These are phyloP conservation scores for Scaptodrosophila lebanonensis DNA, from an alignment of 1,140 invertebrate genomes.

Conservation along the genomic window DNA sequence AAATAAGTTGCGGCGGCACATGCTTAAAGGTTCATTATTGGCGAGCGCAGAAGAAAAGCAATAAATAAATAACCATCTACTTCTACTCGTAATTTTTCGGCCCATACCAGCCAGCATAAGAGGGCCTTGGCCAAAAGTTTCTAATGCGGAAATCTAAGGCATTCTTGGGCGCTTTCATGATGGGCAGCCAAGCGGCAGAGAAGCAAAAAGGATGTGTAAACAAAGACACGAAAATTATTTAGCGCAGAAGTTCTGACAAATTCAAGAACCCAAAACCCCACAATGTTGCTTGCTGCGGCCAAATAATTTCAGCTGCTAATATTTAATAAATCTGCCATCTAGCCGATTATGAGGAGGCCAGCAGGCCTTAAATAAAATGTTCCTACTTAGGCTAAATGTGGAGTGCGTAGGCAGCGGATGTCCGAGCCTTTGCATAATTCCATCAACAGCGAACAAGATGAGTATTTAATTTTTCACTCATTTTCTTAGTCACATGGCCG, in stretches of 20 bases:
- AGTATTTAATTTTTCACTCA: slow-evolving; percentile 26
- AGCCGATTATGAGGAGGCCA: slow-evolving; percentile 22
- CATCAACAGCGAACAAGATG: too few species aligned
- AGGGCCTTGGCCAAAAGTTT: slow-evolving; percentile 25
- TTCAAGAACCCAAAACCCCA: too few species aligned
- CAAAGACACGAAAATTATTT: slow-evolving; percentile 9
- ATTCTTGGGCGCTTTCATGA: neutral
- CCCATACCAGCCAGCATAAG: slow-evolving; percentile 26
- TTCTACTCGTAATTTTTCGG: slow-evolving; percentile 62
- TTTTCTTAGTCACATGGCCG: slow-evolving; percentile 17
- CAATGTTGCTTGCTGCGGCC: neutral
- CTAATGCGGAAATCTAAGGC: slow-evolving; percentile 4
- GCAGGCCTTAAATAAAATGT: slow-evolving; percentile 34
- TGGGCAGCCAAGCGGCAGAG: too few species aligned
- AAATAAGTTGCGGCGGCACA: too few species aligned
- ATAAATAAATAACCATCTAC: slow-evolving; percentile 58
- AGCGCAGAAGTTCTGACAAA: too few species aligned
- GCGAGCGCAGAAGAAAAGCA: slow-evolving; percentile 27
- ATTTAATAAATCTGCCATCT: slow-evolving; percentile 63
- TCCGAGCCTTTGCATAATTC: slow-evolving; percentile 6
- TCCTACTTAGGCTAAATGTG: slow-evolving; percentile 31
- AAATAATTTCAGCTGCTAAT: slow-evolving; percentile 58
- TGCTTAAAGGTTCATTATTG: slow-evolving; percentile 26
- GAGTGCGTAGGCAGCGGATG: slow-evolving; percentile 34
- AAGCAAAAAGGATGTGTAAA: too few species aligned